Base-by-base conservation (phyloP, 1,140 invertebrate genomes). In the Callitettix versicolor region DNA sequence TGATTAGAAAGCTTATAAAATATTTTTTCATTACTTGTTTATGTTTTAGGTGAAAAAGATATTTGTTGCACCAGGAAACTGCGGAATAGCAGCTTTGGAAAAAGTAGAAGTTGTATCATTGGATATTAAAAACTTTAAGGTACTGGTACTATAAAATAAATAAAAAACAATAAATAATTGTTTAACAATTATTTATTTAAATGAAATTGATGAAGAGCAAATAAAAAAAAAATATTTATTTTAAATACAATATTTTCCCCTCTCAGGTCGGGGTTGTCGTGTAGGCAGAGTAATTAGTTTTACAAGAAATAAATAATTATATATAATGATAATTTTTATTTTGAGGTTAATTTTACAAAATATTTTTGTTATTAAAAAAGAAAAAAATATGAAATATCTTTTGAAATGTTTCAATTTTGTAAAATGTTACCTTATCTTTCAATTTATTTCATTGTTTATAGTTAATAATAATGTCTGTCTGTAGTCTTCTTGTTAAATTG, bases 51-150 rank as follows among this genome's bases (percentile, higher is more conserved):
- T 96, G 6, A 68, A 79, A 26, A 72, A 79, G 43, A 79, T 98
- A 50, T 92, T 76, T 70, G 86, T 88, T 43, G 75, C 86, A 18
- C 93, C 94, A 17, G 93, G 93, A n/a, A 98, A 95, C 75, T 80
- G 79, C 65, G 92, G 91, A 40, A 95, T 93, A 44, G 69, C 73
- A 34, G 65, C 75, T 49, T 71, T 81, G 20, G 66, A 75, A 21
- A 88, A 88, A 73, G 80, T 85, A 9, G 68, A 76, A 56, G 76
- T 78, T 64, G 73, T 86, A 6, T 61, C 70, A 57, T 57, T 88
- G 14, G 73, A 86, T 68, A 64, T 84, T 2, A 84, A 82, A 63
- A 72, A 88, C 65, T 81, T 79, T 66, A 62, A 79, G 68, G 85
- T 87, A 74, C n/a, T n/a, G n/a, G n/a, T n/a, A n/a, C n/a, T n/a